phyloP scores from a whole-genome alignment of 1,140 invertebrate species.

The Daktulosphaira vitifoliae region DNA sequence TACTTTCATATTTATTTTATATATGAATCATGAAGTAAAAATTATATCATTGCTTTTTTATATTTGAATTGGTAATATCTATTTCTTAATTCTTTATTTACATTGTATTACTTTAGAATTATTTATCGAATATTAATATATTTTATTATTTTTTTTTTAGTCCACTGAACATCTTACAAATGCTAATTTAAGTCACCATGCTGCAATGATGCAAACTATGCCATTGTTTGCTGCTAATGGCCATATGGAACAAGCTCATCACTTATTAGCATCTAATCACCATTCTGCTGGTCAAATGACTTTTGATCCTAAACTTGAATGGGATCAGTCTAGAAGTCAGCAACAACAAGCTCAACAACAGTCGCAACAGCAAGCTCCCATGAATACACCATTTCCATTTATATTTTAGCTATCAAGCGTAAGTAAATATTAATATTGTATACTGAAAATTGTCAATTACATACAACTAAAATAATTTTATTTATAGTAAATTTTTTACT shows the following conservation, averaged over 20 bases:
- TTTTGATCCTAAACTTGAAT: conserved; percentile 26
- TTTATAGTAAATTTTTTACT: no score
- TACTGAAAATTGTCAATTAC: background rate
- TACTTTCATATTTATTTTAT: no score
- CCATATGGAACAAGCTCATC: conserved; percentile 20
- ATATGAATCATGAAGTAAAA: no score
- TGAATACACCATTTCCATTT: conserved; percentile 26
- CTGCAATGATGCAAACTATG: conserved; percentile 29
- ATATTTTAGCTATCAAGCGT: conserved; percentile 11
- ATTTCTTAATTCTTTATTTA: no score
- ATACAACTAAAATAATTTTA: no score
- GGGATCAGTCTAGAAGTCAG: conserved; percentile 22
- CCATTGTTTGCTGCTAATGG: conserved; percentile 21
- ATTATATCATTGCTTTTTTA: no score
- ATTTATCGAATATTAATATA: no score
- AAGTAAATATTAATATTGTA: conserved; percentile 13
- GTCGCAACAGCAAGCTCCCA: conserved; percentile 20
- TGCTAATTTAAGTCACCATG: conserved; percentile 12
- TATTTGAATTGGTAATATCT: no score
- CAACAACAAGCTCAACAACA: conserved; percentile 21
- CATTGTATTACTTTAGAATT: no score
- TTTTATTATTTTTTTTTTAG: background rate
- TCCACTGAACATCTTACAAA: conserved; percentile 14
- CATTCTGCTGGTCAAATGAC: conserved; percentile 19
- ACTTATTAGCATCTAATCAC: conserved; percentile 13